A percentile compares a stretch with the other conserved stretches of the same genome.
phyloP scores from a whole-genome alignment of 2,888 invertebrate genomes.

The Ophioninae sp. region DNA sequence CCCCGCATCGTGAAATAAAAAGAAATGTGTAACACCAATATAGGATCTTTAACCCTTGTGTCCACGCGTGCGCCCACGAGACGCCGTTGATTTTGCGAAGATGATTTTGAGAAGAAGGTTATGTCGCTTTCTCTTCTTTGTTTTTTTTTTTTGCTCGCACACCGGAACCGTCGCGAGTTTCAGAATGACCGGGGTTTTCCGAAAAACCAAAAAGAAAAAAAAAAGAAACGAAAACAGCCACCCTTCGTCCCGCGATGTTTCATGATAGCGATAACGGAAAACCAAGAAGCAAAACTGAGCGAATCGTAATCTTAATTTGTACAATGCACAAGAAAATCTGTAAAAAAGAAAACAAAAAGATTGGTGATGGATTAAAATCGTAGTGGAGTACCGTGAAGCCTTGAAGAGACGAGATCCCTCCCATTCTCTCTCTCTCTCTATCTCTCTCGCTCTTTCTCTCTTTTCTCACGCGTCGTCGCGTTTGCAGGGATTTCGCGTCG shows the following conservation, averaged over 20 bases:
- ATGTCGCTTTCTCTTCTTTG: conserved; percentile 1
- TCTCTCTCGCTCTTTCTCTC: background rate
- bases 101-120: background rate
- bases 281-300: conserved; percentile 64
- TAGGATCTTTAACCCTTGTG: conserved; percentile 57
- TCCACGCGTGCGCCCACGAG: conserved; percentile 55
- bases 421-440: conserved; percentile 57
- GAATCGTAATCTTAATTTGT: conserved; percentile 77
- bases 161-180: conserved; percentile 54
- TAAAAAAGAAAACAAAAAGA: conserved; percentile 64
- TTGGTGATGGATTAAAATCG: conserved; percentile 59
- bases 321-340: conserved; percentile 71
- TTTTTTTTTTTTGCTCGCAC: conserved; percentile 45
- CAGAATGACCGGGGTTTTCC: conserved; percentile 52
- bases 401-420: conserved; percentile 66
- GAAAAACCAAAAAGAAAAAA: conserved; percentile 55
- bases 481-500: conserved; percentile 56
- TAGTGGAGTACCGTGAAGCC: conserved; percentile 70
- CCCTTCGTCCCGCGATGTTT: conserved; percentile 68
- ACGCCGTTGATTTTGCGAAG: conserved; percentile 36
- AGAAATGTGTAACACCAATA: conserved; percentile 58
- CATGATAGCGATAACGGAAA: conserved; percentile 69
- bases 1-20: conserved; percentile 59
- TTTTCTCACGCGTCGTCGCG: conserved; percentile 63
- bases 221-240: conserved; percentile 59